Evolutionary conservation across 2,888 invertebrate species (phyloP).

Genomic region (Nasonovia ribisnigri): DNA sequence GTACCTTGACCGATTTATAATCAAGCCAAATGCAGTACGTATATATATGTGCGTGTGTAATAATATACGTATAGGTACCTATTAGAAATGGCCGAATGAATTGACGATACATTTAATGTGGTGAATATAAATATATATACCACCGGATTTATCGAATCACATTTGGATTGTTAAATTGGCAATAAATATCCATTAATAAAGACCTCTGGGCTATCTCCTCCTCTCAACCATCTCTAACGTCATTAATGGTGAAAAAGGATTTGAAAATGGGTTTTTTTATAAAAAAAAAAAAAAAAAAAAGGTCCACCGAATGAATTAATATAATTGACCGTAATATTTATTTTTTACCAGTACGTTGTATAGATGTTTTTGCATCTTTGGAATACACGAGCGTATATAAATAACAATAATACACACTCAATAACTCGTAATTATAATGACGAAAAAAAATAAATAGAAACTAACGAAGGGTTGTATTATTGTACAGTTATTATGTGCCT

Average conservation of each 20-base stretch:
- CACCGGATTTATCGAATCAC: slow-evolving; percentile 21
- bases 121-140: slow-evolving; percentile 7
- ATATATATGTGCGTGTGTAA: background rate
- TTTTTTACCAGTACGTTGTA: background rate
- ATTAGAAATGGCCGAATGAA: background rate
- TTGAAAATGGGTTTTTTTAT: background rate
- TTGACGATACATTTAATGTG: slow-evolving; percentile 25
- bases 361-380: background rate
- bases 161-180: slow-evolving; percentile 27
- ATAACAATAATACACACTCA: background rate
- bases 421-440: slow-evolving; percentile 22
- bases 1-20: background rate
- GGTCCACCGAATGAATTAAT: slow-evolving; percentile 15
- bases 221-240: background rate
- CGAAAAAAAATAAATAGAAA: background rate
- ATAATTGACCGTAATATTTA: slow-evolving; percentile 23
- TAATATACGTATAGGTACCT: background rate
- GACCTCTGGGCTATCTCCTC: background rate
- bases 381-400: slow-evolving; percentile 4
- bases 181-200: slow-evolving; percentile 49
- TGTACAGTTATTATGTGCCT: background rate
- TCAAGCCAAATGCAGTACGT: background rate
- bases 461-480: slow-evolving; percentile 10
- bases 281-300: slow-evolving; percentile 41
- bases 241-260: slow-evolving; percentile 13